Evolutionary conservation across 2,113 vertebrate genomes (phyloP).

Genomic region (Thunnus thynnus): DNA sequence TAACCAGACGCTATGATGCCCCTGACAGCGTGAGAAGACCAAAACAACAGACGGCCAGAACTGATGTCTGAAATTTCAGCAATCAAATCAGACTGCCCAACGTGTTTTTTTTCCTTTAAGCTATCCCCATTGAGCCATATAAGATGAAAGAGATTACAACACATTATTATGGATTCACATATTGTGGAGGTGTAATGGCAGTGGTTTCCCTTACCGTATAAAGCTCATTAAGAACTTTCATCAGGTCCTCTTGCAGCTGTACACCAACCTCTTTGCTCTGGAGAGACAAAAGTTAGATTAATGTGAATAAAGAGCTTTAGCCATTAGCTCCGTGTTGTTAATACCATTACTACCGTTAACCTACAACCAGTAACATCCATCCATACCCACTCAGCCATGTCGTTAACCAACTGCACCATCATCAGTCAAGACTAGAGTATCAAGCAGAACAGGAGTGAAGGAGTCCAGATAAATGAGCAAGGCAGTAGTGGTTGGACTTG

Average conservation of each 20-base stretch:
- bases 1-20: conserved; percentile 40
- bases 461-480: conserved; percentile 55
- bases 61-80: conserved; percentile 7
- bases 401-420: conserved; percentile 30
- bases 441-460: conserved; percentile 14
- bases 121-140: neutral
- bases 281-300: conserved; percentile 60
- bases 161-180: neutral
- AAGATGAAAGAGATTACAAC: neutral
- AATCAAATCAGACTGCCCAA: neutral
- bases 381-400: conserved; percentile 19
- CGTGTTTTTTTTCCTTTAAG: no score
- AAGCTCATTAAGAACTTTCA: conserved; percentile 98
- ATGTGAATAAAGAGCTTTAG: conserved; percentile 10
- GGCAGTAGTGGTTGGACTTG: conserved; percentile 26
- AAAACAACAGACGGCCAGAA: conserved; percentile 20
- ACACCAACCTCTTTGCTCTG: conserved; percentile 98
- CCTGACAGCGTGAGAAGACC: conserved; percentile 41
- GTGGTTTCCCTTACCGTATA: conserved; percentile 89
- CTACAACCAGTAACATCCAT: neutral
- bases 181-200: neutral
- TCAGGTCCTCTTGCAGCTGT: conserved; percentile 97
- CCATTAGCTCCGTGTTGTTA: neutral
- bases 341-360: neutral
- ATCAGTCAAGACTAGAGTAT: conserved; percentile 49